phyloP scores from a whole-genome alignment of 2,113 vertebrate species.

The Ranitomeya imitator region DNA sequence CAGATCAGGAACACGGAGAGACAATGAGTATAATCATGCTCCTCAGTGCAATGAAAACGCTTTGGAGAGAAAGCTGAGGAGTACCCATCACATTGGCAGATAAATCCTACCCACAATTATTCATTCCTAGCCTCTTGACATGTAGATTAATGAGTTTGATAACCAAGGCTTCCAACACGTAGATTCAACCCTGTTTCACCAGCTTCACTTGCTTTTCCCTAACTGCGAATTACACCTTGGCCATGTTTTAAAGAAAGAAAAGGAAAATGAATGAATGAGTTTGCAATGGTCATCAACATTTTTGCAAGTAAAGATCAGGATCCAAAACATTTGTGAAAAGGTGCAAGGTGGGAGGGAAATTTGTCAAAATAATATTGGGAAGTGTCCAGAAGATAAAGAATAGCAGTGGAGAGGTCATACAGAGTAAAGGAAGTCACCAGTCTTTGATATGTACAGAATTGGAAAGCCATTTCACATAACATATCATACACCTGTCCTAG shows the following conservation, averaged over 20 bases:
- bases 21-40: constrained; percentile 90
- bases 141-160: constrained; percentile 99
- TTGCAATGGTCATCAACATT: constrained; percentile 73
- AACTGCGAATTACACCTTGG: constrained; percentile 74
- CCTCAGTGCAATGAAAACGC: constrained; percentile 78
- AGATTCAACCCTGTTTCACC: constrained; percentile 82
- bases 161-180: constrained; percentile 92
- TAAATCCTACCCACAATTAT: constrained; percentile 99
- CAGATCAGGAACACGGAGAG: constrained; percentile 78
- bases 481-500: no score
- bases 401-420: constrained; percentile 57
- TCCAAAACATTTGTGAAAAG: constrained; percentile 70
- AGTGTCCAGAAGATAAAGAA: constrained; percentile 52
- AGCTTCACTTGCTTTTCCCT: constrained; percentile 71
- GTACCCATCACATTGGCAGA: constrained; percentile 97
- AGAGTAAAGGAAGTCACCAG: neutral
- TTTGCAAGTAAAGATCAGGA: constrained; percentile 69
- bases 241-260: constrained; percentile 61
- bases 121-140: constrained; percentile 96
- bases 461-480: no score
- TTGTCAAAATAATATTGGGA: constrained; percentile 59
- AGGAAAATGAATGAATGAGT: constrained; percentile 68
- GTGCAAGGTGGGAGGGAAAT: constrained; percentile 22
- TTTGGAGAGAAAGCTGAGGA: constrained; percentile 84
- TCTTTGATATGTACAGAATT: neutral